phyloP scores from a whole-genome alignment of 2,888 invertebrate species.

The Scrobipalpa costella region DNA sequence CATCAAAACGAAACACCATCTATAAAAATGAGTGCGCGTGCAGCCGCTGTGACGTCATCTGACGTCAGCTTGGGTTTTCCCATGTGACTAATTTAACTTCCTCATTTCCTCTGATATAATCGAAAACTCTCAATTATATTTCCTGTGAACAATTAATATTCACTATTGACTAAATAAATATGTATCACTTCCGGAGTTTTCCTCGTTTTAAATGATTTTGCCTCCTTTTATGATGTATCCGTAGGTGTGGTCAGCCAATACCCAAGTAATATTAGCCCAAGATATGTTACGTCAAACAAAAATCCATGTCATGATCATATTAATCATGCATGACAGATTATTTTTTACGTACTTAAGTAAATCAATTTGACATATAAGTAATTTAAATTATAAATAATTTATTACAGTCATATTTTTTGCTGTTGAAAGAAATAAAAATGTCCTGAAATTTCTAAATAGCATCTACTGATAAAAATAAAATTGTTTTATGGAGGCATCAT shows the following conservation, averaged over 20 bases:
- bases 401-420: too few relatives aligned
- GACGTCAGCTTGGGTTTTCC: slow-evolving; percentile 12
- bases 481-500: too few relatives aligned
- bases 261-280: too few relatives aligned
- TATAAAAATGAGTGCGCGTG: neutral
- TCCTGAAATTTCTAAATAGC: too few relatives aligned
- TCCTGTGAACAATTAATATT: neutral
- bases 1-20: neutral
- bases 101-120: slow-evolving; percentile 16
- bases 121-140: neutral
- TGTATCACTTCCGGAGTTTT: slow-evolving; percentile 9
- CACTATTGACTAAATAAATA: neutral
- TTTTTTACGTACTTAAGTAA: too few relatives aligned
- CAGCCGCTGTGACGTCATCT: neutral
- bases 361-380: too few relatives aligned
- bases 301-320: too few relatives aligned
- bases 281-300: too few relatives aligned
- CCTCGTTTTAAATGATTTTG: neutral
- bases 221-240: neutral
- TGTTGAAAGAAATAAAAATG: too few relatives aligned
- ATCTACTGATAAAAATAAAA: too few relatives aligned
- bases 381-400: too few relatives aligned
- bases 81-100: neutral
- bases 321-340: too few relatives aligned
- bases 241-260: neutral